Conservation (phyloP, 2,797 vertebrate species). For the Salarias fasciatus region DNA sequence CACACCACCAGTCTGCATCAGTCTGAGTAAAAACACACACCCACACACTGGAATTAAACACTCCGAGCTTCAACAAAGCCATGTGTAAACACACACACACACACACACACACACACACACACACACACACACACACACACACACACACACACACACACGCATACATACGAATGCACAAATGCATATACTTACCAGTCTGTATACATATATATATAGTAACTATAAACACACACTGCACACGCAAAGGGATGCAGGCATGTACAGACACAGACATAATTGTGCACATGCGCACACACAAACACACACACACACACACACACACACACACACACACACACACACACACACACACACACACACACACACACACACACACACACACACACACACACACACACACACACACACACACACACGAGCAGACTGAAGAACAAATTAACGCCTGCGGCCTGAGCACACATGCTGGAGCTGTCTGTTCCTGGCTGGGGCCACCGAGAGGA, state of each 20-base stretch:
- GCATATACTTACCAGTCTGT: slow-evolving; percentile 29
- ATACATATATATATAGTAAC: slow-evolving; percentile 14
- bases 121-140: slow-evolving; percentile 23
- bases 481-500: slow-evolving; percentile 65
- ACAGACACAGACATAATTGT: slow-evolving; percentile 9
- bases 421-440: slow-evolving; percentile 51
- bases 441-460: slow-evolving; percentile 59
- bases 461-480: slow-evolving; percentile 51
- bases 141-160: slow-evolving; percentile 25
- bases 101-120: slow-evolving; percentile 28
- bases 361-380: slow-evolving; percentile 41
- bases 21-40: slow-evolving; percentile 61
- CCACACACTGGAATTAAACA: slow-evolving; percentile 65
- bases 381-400: slow-evolving; percentile 9
- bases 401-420: slow-evolving; percentile 36
- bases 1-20: slow-evolving; percentile 73
- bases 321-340: slow-evolving; percentile 26
- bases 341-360: slow-evolving; percentile 28
- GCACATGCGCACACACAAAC: slow-evolving; percentile 3
- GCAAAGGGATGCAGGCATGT: slow-evolving; percentile 27
- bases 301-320: slow-evolving; percentile 3
- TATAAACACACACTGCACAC: slow-evolving; percentile 22
- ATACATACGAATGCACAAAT: too few relatives aligned
- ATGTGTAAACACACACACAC: slow-evolving; percentile 43
- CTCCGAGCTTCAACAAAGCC: slow-evolving; percentile 59